Conservation (phyloP, 2,797 vertebrate species). For the Margarornis squamiger region DNA sequence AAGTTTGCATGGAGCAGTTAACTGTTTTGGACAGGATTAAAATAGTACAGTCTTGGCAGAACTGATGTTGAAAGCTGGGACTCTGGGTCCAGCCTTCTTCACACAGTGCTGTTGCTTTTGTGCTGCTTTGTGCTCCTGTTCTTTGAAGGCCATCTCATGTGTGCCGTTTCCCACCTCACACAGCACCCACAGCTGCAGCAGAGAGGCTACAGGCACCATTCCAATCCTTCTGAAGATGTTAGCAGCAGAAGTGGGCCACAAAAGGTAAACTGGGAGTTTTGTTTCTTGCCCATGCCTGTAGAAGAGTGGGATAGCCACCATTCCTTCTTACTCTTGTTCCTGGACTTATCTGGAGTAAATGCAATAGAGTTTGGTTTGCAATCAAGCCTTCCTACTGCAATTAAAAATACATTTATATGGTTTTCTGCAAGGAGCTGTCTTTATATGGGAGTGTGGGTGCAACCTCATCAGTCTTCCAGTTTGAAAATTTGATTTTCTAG, state of each 20-base stretch:
- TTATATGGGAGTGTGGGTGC: background rate
- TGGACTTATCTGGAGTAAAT: background rate
- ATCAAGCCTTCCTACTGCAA: background rate
- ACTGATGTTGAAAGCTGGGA: background rate
- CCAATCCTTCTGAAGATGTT: background rate
- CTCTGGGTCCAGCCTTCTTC: background rate
- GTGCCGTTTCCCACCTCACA: accelerated
- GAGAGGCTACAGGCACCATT: background rate
- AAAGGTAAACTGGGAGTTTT: background rate
- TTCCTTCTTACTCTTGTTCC: background rate
- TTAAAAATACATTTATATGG: background rate
- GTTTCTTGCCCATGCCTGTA: background rate
- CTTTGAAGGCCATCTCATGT: background rate
- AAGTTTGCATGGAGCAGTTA: background rate
- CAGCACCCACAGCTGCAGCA: background rate
- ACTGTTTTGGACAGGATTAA: background rate
- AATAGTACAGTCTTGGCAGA: background rate
- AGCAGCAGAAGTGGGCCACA: background rate
- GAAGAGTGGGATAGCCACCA: background rate
- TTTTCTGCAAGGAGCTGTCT: background rate
- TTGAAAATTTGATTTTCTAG: background rate
- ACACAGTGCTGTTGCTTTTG: background rate
- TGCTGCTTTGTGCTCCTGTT: background rate
- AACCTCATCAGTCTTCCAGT: background rate
- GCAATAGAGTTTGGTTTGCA: background rate